Percentiles rank a stretch among this genome's conserved stretches.
Conservation (phyloP, 2,888 invertebrate genomes). For the Acleris sparsana region DNA sequence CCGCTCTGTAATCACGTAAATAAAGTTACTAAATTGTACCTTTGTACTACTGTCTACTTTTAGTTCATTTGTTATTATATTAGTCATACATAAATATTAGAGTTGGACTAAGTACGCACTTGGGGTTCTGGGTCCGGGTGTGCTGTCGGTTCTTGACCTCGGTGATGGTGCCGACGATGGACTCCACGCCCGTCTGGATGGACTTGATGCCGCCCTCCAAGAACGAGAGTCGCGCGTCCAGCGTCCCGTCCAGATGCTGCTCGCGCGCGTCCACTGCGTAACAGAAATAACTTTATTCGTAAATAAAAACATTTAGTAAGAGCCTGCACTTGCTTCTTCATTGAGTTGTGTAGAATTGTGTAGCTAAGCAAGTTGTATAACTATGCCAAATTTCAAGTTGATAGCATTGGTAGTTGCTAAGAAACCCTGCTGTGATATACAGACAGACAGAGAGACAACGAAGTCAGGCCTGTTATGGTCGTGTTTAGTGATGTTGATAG, state of each 20-base stretch:
- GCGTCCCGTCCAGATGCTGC: slow-evolving; percentile 47
- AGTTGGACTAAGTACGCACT: slow-evolving; percentile 48
- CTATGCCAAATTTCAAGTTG: too few relatives aligned
- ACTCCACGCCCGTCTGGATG: slow-evolving; percentile 62
- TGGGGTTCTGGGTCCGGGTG: slow-evolving; percentile 45
- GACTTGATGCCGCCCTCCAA: slow-evolving; percentile 61
- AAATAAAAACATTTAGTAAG: not conserved
- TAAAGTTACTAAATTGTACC: not conserved
- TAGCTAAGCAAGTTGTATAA: too few relatives aligned
- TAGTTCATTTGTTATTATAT: not conserved
- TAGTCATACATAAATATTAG: not conserved
- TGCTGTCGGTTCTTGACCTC: slow-evolving; percentile 70
- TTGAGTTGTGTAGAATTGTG: too few relatives aligned
- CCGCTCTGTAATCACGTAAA: not conserved
- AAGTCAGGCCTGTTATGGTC: too few relatives aligned
- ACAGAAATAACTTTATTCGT: not conserved
- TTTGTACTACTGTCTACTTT: too few relatives aligned
- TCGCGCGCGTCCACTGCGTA: slow-evolving; percentile 50
- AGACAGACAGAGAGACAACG: too few relatives aligned
- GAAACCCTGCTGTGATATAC: too few relatives aligned
- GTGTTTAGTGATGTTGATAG: too few relatives aligned
- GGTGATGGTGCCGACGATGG: slow-evolving; percentile 64
- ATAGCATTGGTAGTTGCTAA: too few relatives aligned
- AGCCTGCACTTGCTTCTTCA: too few relatives aligned
- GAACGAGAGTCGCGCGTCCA: slow-evolving; percentile 57